Evolutionary conservation across 2,113 vertebrate species (phyloP).

Genomic region (Glaucomys volans): DNA sequence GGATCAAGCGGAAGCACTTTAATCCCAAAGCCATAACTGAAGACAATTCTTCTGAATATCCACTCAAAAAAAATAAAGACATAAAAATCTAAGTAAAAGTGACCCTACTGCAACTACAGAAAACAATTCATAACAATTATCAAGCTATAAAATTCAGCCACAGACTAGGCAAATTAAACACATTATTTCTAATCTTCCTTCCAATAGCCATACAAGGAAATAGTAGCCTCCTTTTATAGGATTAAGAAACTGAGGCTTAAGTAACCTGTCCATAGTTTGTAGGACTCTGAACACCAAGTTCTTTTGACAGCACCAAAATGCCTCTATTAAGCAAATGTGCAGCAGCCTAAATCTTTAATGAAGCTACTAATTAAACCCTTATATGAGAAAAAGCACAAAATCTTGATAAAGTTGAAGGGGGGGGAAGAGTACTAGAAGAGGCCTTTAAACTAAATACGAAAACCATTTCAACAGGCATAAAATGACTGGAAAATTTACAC

Average conservation of each 20-base stretch:
- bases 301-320: slow-evolving; percentile 50
- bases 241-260: slow-evolving; percentile 51
- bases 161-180: neutral
- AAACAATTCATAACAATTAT: slow-evolving; percentile 5
- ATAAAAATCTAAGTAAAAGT: slow-evolving; percentile 44
- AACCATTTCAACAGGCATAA: slow-evolving; percentile 30
- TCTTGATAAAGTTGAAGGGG: slow-evolving; percentile 67
- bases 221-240: slow-evolving; percentile 23
- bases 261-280: neutral
- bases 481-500: slow-evolving; percentile 70
- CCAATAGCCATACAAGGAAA: slow-evolving; percentile 7
- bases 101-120: slow-evolving; percentile 21
- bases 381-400: slow-evolving; percentile 64
- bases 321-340: slow-evolving; percentile 33
- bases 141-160: neutral
- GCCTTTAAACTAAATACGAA: slow-evolving; percentile 65
- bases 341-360: slow-evolving; percentile 60
- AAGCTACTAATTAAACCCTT: slow-evolving; percentile 72
- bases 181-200: neutral
- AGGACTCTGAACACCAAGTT: neutral
- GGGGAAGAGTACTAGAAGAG: slow-evolving; percentile 55
- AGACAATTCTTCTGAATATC: slow-evolving; percentile 42
- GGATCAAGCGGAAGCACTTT: slow-evolving; percentile 85
- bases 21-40: slow-evolving; percentile 84
- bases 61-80: slow-evolving; percentile 47